Evolutionary conservation across 1,140 invertebrate species (phyloP), one percentile per base, ranked within the genome.

Genomic region (Hyphantria cunea): DNA sequence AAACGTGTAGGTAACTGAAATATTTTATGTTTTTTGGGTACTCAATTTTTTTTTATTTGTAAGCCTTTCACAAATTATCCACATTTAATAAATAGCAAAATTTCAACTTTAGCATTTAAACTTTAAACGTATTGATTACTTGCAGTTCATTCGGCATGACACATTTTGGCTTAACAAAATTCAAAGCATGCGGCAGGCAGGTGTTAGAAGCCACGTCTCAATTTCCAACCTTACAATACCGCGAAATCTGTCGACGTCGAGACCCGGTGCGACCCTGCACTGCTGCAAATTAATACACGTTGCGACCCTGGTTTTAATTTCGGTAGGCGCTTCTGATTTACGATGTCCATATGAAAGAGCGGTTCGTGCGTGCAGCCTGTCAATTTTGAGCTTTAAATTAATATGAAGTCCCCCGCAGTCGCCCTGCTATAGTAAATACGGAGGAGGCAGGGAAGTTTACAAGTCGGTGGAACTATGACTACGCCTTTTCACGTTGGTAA

Each of bases 291-390:
- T 84, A 86, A 84, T 82, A 78, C 72, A 71, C 68, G 71, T 66
- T 70, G 70, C 77, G 67, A 71, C 73, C 64, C 76, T 75, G 75
- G 72, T 84, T 87, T 87, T 85, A 84, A 87, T 87, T 84, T 85
- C 74, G 74, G 70, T 73, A 66, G 76, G 72, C 75, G 64, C 73
- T 77, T 68, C 73, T 86, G 84, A 86, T 86, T 83, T 84, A 86
- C 76, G 80, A 76, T 76, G 74, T 76, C 80, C 77, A 81, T 83
- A 78, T 84, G 81, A 78, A 80, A 82, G 80, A 82, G 78, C 64
- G 68, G 78, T 78, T 67, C 76, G 75, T 84, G 80, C 78, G 78
- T 80, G 74, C 71, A 54, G 62, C 80, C 67, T 74, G 70, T 78
- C 74, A 72, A 82, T 78, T 80, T 73, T 66, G 68, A 68, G 14